phyloP scores from a whole-genome alignment of 2,888 invertebrate species.

The Heliconius ismenius region DNA sequence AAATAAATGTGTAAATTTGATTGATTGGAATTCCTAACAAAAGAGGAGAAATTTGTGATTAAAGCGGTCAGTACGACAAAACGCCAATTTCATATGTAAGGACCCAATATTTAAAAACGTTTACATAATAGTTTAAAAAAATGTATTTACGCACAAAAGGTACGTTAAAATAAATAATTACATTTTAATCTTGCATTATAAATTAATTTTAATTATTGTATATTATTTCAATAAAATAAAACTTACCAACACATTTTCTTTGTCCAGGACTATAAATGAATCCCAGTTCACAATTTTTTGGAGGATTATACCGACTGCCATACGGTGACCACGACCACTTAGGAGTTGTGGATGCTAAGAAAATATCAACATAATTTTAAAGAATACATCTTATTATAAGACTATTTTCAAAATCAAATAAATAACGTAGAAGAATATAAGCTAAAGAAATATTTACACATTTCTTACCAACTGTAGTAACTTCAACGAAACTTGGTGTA shows the following conservation, averaged over 20 bases:
- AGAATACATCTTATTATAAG: background rate
- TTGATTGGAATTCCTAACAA: too few species aligned
- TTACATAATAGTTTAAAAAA: background rate
- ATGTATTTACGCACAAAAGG: too few species aligned
- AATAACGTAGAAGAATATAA: background rate
- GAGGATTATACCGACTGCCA: slow-evolving; percentile 47
- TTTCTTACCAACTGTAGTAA: slow-evolving; percentile 43
- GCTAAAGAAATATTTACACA: background rate
- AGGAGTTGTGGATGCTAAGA: slow-evolving; percentile 43
- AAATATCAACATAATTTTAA: background rate
- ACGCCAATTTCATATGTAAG: too few species aligned
- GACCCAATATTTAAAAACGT: too few species aligned
- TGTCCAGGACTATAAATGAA: slow-evolving; percentile 56
- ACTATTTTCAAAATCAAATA: background rate
- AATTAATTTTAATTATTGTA: too few species aligned
- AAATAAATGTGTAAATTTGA: too few species aligned
- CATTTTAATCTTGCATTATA: too few species aligned
- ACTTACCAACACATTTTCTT: slow-evolving; percentile 68
- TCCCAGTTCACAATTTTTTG: slow-evolving; percentile 65
- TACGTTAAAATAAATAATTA: too few species aligned
- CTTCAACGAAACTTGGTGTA: slow-evolving; percentile 44
- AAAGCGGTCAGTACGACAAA: too few species aligned
- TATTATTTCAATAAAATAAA: background rate
- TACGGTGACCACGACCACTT: slow-evolving; percentile 52
- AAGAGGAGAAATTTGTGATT: too few species aligned